Percentiles rank a stretch among this genome's conserved stretches.
Evolutionary conservation across 2,113 vertebrate genomes (phyloP).

Genomic region (Xiphophorus maculatus): DNA sequence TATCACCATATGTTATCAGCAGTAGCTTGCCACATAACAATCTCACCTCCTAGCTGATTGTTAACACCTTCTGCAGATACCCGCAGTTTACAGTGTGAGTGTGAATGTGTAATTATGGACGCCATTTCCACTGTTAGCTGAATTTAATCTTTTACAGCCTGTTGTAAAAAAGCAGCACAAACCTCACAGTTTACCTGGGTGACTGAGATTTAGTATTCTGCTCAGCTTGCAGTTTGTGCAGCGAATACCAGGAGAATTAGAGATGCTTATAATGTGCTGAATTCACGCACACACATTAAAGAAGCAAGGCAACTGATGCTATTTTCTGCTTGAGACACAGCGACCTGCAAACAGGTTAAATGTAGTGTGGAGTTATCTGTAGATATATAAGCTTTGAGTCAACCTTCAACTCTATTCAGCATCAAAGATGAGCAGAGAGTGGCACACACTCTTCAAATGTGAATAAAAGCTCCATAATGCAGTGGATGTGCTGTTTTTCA

Average conservation of each 20-base stretch:
- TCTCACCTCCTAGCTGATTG: constrained; percentile 19
- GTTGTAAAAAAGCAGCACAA: constrained; percentile 25
- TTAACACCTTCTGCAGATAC: constrained; percentile 23
- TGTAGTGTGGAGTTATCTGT: neutral
- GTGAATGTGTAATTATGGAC: constrained; percentile 40
- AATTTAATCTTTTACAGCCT: constrained; percentile 34
- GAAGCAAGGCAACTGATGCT: neutral
- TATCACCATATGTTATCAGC: neutral
- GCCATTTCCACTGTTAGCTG: constrained; percentile 22
- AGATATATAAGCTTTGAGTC: neutral
- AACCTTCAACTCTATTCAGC: neutral
- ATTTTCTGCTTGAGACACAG: neutral
- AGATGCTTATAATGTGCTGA: neutral
- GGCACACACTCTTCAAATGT: constrained; percentile 1
- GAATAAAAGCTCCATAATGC: neutral
- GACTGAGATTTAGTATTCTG: constrained; percentile 10
- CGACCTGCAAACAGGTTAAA: neutral
- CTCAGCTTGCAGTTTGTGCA: constrained; percentile 11
- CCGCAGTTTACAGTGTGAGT: constrained; percentile 34
- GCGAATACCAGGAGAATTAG: constrained; percentile 4
- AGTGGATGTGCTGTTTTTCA: constrained; percentile 6
- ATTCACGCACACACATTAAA: neutral
- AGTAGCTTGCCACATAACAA: constrained; percentile 11
- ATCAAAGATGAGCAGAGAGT: constrained; percentile 1
- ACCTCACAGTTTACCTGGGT: neutral